Evolutionary conservation across 1,140 invertebrate genomes (phyloP).

Genomic region (Vanessa atalanta): DNA sequence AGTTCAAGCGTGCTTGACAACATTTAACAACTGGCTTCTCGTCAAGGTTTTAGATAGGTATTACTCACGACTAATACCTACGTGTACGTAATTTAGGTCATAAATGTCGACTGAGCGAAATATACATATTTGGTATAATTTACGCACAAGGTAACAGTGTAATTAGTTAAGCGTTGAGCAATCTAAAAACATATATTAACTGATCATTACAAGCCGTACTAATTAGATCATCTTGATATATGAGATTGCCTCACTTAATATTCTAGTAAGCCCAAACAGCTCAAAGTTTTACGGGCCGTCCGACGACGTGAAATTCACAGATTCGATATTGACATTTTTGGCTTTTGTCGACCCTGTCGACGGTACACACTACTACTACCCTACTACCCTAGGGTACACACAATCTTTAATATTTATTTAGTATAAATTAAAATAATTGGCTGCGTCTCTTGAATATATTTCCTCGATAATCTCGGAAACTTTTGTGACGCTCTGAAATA

Average conservation of each 20-base stretch:
- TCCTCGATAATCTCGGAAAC: too few species aligned
- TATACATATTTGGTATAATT: not conserved
- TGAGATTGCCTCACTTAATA: not conserved
- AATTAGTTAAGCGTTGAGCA: not conserved
- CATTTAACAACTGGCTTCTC: conserved; percentile 4
- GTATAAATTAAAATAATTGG: too few species aligned
- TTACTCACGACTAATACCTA: conserved; percentile 9
- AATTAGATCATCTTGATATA: not conserved
- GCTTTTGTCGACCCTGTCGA: too few species aligned
- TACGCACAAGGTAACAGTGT: conserved; percentile 17
- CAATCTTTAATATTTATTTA: too few species aligned
- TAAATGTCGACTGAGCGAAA: not conserved
- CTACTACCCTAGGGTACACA: too few species aligned
- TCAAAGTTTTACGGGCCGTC: too few species aligned
- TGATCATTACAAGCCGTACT: not conserved
- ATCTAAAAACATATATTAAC: not conserved
- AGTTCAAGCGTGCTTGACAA: not conserved
- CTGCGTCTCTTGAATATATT: too few species aligned
- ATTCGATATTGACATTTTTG: too few species aligned
- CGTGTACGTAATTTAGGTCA: conserved; percentile 13
- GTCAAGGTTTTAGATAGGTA: conserved; percentile 27
- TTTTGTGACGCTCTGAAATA: too few species aligned
- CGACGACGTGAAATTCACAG: too few species aligned
- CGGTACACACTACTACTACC: too few species aligned
- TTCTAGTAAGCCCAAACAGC: not conserved